A percentile compares a stretch with the other conserved stretches of the same genome.
Evolutionary conservation across 2,888 invertebrate genomes (phyloP).

Genomic region (Drosophila picticornis): DNA sequence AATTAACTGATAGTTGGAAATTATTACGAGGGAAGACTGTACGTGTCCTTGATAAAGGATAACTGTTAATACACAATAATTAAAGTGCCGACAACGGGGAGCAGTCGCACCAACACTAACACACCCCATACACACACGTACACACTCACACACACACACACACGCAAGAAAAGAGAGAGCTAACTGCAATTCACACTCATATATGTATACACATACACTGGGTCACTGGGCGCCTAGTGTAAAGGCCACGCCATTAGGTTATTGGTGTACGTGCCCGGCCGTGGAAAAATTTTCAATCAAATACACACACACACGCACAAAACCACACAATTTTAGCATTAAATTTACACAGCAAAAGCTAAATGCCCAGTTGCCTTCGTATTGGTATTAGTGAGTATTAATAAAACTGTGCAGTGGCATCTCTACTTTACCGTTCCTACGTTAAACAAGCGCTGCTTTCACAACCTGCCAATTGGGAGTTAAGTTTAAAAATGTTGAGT

Average conservation of each 20-base stretch:
- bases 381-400: background rate
- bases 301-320: slow-evolving; percentile 11
- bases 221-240: slow-evolving; percentile 46
- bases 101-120: slow-evolving; percentile 14
- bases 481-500: slow-evolving; percentile 61
- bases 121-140: background rate
- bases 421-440: slow-evolving; percentile 33
- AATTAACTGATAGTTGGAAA: background rate
- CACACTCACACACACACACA: background rate
- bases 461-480: slow-evolving; percentile 45
- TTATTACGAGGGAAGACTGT: background rate
- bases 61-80: slow-evolving; percentile 33
- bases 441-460: slow-evolving; percentile 10
- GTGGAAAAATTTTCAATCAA: slow-evolving; percentile 57
- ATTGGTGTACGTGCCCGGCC: slow-evolving; percentile 15
- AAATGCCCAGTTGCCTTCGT: slow-evolving; percentile 7
- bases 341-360: background rate
- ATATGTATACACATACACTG: slow-evolving; percentile 22
- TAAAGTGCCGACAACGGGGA: slow-evolving; percentile 50
- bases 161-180: slow-evolving; percentile 1
- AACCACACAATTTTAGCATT: background rate
- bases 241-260: slow-evolving; percentile 42
- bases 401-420: slow-evolving; percentile 11
- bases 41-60: slow-evolving; percentile 67
- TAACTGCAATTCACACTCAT: slow-evolving; percentile 21